Percentiles rank a stretch among this genome's conserved stretches.
phyloP scores from a whole-genome alignment of 2,797 vertebrate species.

The Lepilemur ruficaudatus region DNA sequence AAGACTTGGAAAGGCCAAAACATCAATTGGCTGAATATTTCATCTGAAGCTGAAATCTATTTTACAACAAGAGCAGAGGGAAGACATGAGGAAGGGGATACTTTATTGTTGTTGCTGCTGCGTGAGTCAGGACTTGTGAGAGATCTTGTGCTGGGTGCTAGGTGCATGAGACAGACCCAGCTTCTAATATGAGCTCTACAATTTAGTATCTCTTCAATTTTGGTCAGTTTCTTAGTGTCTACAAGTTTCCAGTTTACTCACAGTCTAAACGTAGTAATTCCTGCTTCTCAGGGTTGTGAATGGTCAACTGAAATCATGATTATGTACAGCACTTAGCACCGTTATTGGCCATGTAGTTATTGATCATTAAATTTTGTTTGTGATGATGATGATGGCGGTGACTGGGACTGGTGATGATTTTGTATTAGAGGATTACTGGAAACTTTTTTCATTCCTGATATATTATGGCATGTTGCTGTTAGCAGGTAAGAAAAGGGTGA shows the following conservation, averaged over 20 bases:
- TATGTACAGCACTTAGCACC: background rate
- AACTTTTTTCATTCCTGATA: background rate
- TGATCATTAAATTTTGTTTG: background rate
- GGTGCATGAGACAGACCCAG: background rate
- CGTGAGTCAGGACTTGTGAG: background rate
- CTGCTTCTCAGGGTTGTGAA: background rate
- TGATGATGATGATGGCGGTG: background rate
- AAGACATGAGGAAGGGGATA: background rate
- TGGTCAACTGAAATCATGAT: background rate
- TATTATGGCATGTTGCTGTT: background rate
- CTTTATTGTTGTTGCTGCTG: background rate
- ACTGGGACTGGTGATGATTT: background rate
- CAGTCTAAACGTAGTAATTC: background rate
- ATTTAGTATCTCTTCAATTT: background rate
- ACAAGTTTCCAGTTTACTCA: background rate
- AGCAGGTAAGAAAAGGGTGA: background rate
- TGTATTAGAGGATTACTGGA: background rate
- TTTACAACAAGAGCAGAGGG: background rate
- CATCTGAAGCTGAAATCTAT: background rate
- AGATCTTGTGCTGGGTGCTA: background rate
- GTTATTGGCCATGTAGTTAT: background rate
- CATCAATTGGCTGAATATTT: slow-evolving; percentile 8
- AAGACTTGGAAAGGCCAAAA: background rate
- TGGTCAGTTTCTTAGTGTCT: background rate
- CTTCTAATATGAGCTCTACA: background rate